Base-by-base conservation (phyloP, 2,888 invertebrate genomes). In the Eremobia ochroleuca region DNA sequence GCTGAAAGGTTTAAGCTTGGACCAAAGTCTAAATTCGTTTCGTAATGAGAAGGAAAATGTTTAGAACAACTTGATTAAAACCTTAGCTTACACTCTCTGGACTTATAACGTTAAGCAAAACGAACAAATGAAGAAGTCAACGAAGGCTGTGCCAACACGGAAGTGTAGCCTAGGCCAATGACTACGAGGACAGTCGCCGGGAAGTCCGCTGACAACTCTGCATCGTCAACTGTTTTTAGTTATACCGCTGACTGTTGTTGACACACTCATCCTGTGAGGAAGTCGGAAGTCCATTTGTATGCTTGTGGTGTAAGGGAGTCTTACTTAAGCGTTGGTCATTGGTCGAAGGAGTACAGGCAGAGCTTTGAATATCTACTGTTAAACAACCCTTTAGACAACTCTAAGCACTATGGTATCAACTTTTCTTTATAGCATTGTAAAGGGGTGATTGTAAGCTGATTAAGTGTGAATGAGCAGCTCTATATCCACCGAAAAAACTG, bases 251-350 rank as follows among this genome's bases (percentile, higher is more conserved):
- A 59, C 46, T 73, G 65, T 31, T 21, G n/a, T 13, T 76, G 79
- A 66, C 52, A 68, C 72, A 68, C 25, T 52, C 79, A 66, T 83
- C 83, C 83, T 84, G 83, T 28, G 72, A 70, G 65, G 72, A 64
- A 61, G 69, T 64, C 72, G 83, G 86, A 83, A 79, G 66, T 86
- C 0, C 2, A 78, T 84, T 74, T 25, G 86, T 86, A 86, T 78
- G 79, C 86, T n/a, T 3, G 13, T n/a, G 25, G 49, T 37, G 71
- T 72, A 13, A 46, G 40, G 25, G 18, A 34, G 37, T 64, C 40
- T 76, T 73, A 73, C 72, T 72, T 69, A 31, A 52, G 13, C 40
- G 31, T n/a, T 46, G 15, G 61, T n/a, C 31, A 67, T 34, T 65
- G 15, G 21, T 62, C 2, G 40, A 34, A 28, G 9, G 4, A 46